Evolutionary conservation across 2,888 invertebrate genomes (phyloP).

Genomic region (Cheilosia impressa): DNA sequence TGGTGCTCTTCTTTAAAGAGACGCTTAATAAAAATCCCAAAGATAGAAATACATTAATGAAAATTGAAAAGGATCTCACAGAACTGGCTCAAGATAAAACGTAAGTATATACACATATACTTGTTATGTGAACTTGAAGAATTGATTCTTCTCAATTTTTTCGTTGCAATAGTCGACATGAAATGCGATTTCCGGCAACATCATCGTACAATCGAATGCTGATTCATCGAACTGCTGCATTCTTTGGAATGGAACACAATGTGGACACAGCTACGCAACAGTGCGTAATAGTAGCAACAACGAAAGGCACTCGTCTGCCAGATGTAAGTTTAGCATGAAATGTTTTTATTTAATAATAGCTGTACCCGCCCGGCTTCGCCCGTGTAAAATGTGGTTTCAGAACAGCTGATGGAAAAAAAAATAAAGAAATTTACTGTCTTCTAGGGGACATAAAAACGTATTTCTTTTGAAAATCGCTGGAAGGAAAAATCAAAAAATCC

Average conservation of each 20-base stretch:
- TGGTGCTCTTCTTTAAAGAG: conserved; percentile 94
- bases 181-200: conserved; percentile 95
- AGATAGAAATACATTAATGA: conserved; percentile 92
- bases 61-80: conserved; percentile 94
- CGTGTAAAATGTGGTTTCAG: too few relatives aligned
- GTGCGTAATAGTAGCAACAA: conserved; percentile 93
- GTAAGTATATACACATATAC: conserved; percentile 84
- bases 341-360: background rate
- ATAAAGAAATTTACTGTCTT: too few relatives aligned
- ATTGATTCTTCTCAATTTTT: background rate
- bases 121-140: background rate
- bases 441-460: too few relatives aligned
- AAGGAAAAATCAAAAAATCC: too few relatives aligned
- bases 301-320: conserved; percentile 84
- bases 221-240: conserved; percentile 96
- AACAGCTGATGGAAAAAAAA: too few relatives aligned
- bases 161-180: conserved; percentile 86
- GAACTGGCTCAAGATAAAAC: conserved; percentile 92
- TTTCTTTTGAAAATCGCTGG: too few relatives aligned
- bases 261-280: conserved; percentile 92
- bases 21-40: conserved; percentile 95
- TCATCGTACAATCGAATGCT: conserved; percentile 98
- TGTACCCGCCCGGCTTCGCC: too few relatives aligned
- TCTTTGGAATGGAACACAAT: conserved; percentile 97
- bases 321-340: conserved; percentile 79